Evolutionary conservation across 2,797 vertebrate species (phyloP).

Genomic region (Fistularia tabacaria): DNA sequence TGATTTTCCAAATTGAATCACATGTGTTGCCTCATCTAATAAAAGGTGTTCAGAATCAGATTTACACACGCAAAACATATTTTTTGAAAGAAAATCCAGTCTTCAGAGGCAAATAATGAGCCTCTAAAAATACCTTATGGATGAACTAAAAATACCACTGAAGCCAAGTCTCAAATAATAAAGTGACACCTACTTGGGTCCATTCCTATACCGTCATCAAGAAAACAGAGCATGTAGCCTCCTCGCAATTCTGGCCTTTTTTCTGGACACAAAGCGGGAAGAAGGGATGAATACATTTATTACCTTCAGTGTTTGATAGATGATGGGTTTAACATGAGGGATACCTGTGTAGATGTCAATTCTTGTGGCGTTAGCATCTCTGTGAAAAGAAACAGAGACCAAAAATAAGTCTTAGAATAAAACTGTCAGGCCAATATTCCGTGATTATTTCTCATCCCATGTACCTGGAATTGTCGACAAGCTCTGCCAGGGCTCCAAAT

Average conservation of each 20-base stretch:
- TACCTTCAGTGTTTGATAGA: background rate
- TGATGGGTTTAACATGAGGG: conserved; percentile 16
- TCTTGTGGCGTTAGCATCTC: conserved; percentile 95
- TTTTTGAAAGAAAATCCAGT: background rate
- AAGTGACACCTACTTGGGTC: conserved; percentile 85
- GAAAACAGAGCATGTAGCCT: conserved; percentile 93
- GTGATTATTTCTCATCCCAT: background rate
- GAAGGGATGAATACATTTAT: conserved; percentile 1
- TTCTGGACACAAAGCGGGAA: conserved; percentile 68
- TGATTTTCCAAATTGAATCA: conserved; percentile 98
- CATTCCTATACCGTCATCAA: conserved; percentile 98
- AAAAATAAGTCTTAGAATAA: conserved; percentile 2
- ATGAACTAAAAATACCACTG: background rate
- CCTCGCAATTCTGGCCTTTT: conserved; percentile 86
- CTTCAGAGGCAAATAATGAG: background rate
- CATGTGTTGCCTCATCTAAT: conserved; percentile 93
- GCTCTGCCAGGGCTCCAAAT: conserved; percentile 96
- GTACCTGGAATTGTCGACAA: conserved; percentile 99
- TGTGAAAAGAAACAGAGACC: conserved; percentile 56
- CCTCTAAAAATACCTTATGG: background rate
- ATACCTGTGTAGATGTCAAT: conserved; percentile 97
- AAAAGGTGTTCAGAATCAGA: conserved; percentile 8
- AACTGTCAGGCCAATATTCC: too few relatives aligned
- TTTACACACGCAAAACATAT: conserved; percentile 6
- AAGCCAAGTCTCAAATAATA: conserved; percentile 1